phyloP scores from a whole-genome alignment of 2,113 vertebrate genomes.

The Spheniscus mendiculus region DNA sequence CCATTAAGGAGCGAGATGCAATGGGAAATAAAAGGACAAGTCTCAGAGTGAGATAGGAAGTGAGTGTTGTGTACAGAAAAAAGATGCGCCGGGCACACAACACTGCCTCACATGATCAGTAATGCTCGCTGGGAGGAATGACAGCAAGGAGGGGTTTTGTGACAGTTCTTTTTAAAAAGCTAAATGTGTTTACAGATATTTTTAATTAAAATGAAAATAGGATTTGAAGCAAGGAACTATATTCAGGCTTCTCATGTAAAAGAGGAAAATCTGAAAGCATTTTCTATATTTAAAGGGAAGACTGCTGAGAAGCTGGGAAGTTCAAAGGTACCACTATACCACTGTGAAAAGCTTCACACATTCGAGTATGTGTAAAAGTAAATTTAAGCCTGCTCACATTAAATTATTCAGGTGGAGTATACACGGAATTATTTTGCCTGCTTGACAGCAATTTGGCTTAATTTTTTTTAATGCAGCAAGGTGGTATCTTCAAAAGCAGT shows the following conservation, averaged over 20 bases:
- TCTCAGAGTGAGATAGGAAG: neutral
- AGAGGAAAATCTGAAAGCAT: neutral
- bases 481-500: neutral
- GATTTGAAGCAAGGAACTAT: neutral
- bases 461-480: neutral
- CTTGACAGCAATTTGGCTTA: neutral
- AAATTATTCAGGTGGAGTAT: neutral
- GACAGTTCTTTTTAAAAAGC: neutral
- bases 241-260: neutral
- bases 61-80: neutral
- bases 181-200: neutral
- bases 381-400: neutral
- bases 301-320: neutral
- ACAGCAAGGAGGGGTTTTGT: neutral
- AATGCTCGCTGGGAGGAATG: neutral
- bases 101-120: accelerated
- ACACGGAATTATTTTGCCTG: neutral
- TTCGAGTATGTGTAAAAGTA: neutral
- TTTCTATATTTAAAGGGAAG: neutral
- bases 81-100: accelerated
- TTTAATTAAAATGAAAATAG: neutral
- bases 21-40: neutral
- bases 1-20: neutral
- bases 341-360: neutral
- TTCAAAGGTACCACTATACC: neutral